Evolutionary conservation across 2,888 invertebrate species (phyloP).

Genomic region (Sphaerophoria taeniata): DNA sequence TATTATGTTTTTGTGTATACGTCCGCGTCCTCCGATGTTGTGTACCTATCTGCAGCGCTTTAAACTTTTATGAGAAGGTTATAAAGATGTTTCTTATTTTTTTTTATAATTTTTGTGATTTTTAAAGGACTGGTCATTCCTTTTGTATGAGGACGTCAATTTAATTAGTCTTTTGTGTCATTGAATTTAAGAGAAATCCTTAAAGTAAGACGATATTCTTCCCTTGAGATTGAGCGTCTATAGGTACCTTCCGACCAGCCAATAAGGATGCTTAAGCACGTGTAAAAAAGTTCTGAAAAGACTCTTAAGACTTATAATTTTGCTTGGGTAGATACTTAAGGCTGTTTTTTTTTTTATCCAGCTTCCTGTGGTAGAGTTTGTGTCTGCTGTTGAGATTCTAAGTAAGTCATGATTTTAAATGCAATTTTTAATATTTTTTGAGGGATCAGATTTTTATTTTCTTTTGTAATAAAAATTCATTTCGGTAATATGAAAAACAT

Average conservation of each 20-base stretch:
- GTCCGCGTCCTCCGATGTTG: conserved; percentile 8
- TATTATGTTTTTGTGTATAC: conserved; percentile 38
- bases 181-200: conserved; percentile 28
- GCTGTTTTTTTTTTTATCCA: neutral
- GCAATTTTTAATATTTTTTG: neutral
- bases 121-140: conserved; percentile 17
- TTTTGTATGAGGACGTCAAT: conserved; percentile 34
- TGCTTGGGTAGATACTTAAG: neutral
- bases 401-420: conserved; percentile 12
- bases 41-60: conserved; percentile 8
- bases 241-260: too few species aligned
- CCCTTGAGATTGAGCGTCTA: neutral
- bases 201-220: conserved; percentile 21
- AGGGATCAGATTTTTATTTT: neutral
- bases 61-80: conserved; percentile 26
- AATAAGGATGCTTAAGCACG: neutral
- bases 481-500: too few species aligned
- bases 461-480: too few species aligned
- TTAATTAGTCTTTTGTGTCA: conserved; percentile 35
- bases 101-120: neutral
- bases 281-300: conserved; percentile 13
- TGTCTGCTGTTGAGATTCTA: neutral
- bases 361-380: neutral
- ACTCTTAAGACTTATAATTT: conserved; percentile 6
- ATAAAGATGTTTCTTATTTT: neutral